Evolutionary conservation across 2,797 vertebrate species (phyloP).

Genomic region (Gadopsis marmoratus): DNA sequence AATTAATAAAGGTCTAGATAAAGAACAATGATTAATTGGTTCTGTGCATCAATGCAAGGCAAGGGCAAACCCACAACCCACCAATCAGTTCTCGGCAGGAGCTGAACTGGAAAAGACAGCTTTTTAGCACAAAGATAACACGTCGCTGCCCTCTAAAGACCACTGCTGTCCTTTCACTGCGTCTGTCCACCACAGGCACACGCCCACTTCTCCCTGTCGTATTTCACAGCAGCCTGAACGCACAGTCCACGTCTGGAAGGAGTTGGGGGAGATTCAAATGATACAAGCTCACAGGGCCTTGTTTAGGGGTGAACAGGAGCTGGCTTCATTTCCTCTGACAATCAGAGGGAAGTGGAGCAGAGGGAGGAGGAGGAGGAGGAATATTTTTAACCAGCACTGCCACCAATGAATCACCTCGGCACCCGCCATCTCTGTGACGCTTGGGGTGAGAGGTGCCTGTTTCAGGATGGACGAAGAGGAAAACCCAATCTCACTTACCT

Average conservation of each 20-base stretch:
- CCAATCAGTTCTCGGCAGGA: constrained; percentile 54
- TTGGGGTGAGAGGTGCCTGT: constrained; percentile 64
- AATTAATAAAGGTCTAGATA: constrained; percentile 77
- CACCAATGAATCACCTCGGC: constrained; percentile 75
- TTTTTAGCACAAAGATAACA: constrained; percentile 54
- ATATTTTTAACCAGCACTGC: constrained; percentile 74
- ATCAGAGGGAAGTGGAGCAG: constrained; percentile 58
- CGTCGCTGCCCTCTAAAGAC: constrained; percentile 28
- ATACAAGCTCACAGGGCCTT: constrained; percentile 64
- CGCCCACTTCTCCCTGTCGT: constrained; percentile 37
- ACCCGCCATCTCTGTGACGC: constrained; percentile 64
- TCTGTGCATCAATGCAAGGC: constrained; percentile 60
- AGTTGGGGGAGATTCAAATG: constrained; percentile 73
- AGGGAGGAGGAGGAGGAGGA: constrained; percentile 64
- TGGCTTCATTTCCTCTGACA: constrained; percentile 71
- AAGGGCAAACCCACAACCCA: constrained; percentile 66
- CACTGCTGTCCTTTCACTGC: constrained; percentile 31
- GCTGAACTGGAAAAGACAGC: constrained; percentile 28
- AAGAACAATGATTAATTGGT: constrained; percentile 78
- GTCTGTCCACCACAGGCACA: constrained; percentile 25
- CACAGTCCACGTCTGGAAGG: constrained; percentile 63
- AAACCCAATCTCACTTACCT: constrained; percentile 83
- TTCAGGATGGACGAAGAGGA: constrained; percentile 68
- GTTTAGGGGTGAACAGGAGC: constrained; percentile 55
- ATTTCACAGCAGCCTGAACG: constrained; percentile 55